Conservation (phyloP, 2,113 vertebrate genomes). For the Leuciscus idus region DNA sequence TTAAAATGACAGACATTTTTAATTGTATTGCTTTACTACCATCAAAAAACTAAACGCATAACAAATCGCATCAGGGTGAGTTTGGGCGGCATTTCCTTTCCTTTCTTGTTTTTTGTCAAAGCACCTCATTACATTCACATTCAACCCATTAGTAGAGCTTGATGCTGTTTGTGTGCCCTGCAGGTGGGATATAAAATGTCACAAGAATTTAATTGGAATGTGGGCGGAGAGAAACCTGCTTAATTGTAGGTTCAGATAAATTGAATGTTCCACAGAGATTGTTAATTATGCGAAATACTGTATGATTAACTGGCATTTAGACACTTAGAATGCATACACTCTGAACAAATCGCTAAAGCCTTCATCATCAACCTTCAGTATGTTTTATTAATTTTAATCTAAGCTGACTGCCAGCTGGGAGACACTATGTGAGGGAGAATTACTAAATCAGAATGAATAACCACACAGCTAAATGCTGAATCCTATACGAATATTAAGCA, state of each 20-base stretch:
- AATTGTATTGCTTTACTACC: background rate
- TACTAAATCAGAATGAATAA: slow-evolving; percentile 26
- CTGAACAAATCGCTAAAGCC: slow-evolving; percentile 3
- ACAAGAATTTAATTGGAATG: slow-evolving; percentile 17
- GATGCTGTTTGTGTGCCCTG: background rate
- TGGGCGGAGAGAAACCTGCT: slow-evolving; percentile 10
- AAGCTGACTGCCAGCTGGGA: background rate
- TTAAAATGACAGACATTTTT: background rate
- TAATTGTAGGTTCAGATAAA: background rate
- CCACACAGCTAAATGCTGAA: background rate
- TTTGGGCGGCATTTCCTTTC: background rate
- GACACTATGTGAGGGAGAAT: slow-evolving; percentile 48
- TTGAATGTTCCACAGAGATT: background rate
- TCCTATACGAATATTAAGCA: background rate
- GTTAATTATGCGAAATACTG: background rate
- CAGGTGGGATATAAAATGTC: slow-evolving; percentile 27
- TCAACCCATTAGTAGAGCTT: slow-evolving; percentile 3
- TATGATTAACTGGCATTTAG: slow-evolving; percentile 14
- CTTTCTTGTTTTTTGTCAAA: background rate
- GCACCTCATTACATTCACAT: background rate
- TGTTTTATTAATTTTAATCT: background rate
- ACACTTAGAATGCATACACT: background rate
- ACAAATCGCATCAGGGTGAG: background rate
- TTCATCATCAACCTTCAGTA: slow-evolving; percentile 6
- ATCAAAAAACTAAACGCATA: background rate